Evolutionary conservation across 2,888 invertebrate species (phyloP).

Genomic region (Onthophagus sagittarius): DNA sequence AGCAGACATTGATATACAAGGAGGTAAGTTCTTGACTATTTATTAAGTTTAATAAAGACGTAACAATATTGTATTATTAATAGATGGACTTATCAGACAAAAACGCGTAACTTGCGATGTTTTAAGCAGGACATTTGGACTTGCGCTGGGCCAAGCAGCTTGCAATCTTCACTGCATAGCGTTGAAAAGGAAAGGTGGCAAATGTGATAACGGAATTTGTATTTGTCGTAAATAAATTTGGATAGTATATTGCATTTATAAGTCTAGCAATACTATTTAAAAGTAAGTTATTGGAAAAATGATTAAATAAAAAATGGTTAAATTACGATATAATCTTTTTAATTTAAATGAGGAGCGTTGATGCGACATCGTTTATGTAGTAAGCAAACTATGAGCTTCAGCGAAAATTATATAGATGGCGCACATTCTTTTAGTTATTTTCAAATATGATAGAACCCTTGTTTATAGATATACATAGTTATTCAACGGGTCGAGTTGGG

Average conservation of each 20-base stretch:
- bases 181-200: background rate
- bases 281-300: background rate
- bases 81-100: background rate
- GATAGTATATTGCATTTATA: too few species aligned
- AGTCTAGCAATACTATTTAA: background rate
- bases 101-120: background rate
- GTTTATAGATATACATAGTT: too few species aligned
- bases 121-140: background rate
- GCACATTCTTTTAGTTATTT: too few species aligned
- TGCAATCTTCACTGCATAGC: constrained; percentile 5
- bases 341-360: too few species aligned
- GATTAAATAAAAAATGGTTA: too few species aligned
- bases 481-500: too few species aligned
- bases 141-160: background rate
- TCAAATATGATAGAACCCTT: too few species aligned
- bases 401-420: too few species aligned
- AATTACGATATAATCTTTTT: too few species aligned
- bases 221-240: constrained; percentile 9
- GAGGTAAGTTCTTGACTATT: background rate
- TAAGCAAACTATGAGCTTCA: too few species aligned
- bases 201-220: background rate
- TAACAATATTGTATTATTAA: background rate
- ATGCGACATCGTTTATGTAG: too few species aligned
- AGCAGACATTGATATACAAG: background rate
- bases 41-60: background rate